Conservation (phyloP, 1,140 invertebrate species). For the Armadillidium nasatum region DNA sequence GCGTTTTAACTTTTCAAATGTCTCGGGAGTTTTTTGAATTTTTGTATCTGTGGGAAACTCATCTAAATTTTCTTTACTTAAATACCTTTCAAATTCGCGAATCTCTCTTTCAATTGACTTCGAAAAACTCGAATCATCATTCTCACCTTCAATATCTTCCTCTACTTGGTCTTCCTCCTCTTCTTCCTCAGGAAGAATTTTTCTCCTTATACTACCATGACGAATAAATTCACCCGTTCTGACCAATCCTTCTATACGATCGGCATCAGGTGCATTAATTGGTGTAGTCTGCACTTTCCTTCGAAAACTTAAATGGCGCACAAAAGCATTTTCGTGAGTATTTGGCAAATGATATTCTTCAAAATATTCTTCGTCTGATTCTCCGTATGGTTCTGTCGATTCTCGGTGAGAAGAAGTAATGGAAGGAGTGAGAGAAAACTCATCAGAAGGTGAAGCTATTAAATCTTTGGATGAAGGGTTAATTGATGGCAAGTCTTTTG, state of each 20-base stretch:
- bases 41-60: slow-evolving; percentile 40
- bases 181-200: slow-evolving; percentile 45
- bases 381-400: slow-evolving; percentile 12
- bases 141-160: slow-evolving; percentile 4
- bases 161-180: slow-evolving; percentile 24
- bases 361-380: slow-evolving; percentile 48
- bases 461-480: neutral
- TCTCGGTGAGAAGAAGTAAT: neutral
- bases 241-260: slow-evolving; percentile 47
- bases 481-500: neutral
- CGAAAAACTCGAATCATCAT: slow-evolving; percentile 42
- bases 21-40: slow-evolving; percentile 31
- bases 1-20: slow-evolving; percentile 26
- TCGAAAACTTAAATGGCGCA: slow-evolving; percentile 48
- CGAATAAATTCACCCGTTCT: slow-evolving; percentile 47
- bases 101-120: slow-evolving; percentile 43
- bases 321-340: slow-evolving; percentile 49
- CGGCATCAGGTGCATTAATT: slow-evolving; percentile 48
- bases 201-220: slow-evolving; percentile 46
- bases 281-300: slow-evolving; percentile 48
- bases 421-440: neutral
- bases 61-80: slow-evolving; percentile 38
- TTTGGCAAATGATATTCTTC: slow-evolving; percentile 49
- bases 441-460: neutral
- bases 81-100: slow-evolving; percentile 38